Evolutionary conservation across 2,113 vertebrate species (phyloP).

Genomic region (Felis catus): DNA sequence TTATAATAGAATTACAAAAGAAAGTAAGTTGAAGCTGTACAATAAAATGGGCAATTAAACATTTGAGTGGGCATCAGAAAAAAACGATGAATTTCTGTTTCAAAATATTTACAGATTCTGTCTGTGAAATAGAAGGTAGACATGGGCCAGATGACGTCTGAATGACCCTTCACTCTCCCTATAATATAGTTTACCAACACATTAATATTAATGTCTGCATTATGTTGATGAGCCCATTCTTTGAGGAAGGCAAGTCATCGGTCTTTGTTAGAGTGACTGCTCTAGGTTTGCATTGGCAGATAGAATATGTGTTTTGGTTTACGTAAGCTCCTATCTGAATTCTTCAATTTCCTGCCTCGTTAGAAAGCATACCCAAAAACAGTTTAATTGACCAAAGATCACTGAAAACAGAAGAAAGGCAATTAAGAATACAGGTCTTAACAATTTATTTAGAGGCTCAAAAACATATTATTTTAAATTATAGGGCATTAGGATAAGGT

Average conservation of each 20-base stretch:
- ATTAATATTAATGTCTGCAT: background rate
- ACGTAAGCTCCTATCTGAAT: background rate
- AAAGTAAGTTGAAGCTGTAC: constrained; percentile 20
- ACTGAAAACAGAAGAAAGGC: constrained; percentile 47
- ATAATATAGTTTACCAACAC: background rate
- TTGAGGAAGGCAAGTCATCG: background rate
- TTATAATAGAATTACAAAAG: background rate
- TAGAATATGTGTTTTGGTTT: constrained; percentile 10
- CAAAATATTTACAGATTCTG: constrained; percentile 25
- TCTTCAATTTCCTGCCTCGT: constrained; percentile 56
- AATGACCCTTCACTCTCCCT: background rate
- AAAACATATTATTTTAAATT: constrained; percentile 65
- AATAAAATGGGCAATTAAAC: constrained; percentile 39
- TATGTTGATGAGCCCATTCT: background rate
- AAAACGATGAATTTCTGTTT: background rate
- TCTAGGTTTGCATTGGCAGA: background rate
- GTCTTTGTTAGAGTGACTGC: background rate
- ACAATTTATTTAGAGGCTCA: constrained; percentile 42
- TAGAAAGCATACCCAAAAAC: constrained; percentile 56
- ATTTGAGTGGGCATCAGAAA: background rate
- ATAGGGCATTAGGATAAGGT: constrained; percentile 7
- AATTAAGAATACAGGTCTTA: constrained; percentile 55
- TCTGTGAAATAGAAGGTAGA: constrained; percentile 33
- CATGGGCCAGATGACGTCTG: background rate
- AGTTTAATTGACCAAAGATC: constrained; percentile 56